Base-by-base conservation (phyloP, 2,113 vertebrate species). In the Scomber scombrus region DNA sequence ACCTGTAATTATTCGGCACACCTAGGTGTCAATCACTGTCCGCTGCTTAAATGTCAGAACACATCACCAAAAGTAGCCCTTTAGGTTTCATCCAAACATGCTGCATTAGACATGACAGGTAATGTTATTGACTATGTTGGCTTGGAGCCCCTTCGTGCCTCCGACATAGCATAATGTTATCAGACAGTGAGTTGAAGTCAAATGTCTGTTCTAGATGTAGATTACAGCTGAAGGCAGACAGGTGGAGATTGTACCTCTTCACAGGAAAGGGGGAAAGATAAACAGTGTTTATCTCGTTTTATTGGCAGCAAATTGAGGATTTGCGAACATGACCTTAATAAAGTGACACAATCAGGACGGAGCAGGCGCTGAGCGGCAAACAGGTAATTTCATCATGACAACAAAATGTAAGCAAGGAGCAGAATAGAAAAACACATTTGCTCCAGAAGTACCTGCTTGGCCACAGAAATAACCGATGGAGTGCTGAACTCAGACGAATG, bases 241-340 rank as follows among this genome's bases (percentile, higher is more conserved):
- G 71, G 60, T 77, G 80, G 73, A 82, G 49, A 62, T 3, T 23
- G 50, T 63, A 51, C 26, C 71, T 72, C 75, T 74, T 80, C 26
- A 19, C 4, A 21, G 75, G 61, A 26, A 40, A 40, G 34, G 7
- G 4, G 19, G 8, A 18, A 23, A 74, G 43, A 77, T 58, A 63
- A 67, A 75, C 52, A 3, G 26, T 71, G 68, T 71, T 84, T 76
- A 71, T 81, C 49, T 80, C 34, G 34, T 85, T 86, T 89, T 81
- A 70, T 63, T 77, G 31, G 67, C 58, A 73, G 73, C 63, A 84
- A 84, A 88, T 80, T 77, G 75, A 78, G 34, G 70, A 71, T 82
- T 86, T 86, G 77, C 0, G 0, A 82, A 60, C 51, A 49, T 74
- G 55, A 82, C 83, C 82, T 84, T 82, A 81, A 87, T 81, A 67